Conservation (phyloP, 2,113 vertebrate genomes). For the Zosterops hypoxanthus region DNA sequence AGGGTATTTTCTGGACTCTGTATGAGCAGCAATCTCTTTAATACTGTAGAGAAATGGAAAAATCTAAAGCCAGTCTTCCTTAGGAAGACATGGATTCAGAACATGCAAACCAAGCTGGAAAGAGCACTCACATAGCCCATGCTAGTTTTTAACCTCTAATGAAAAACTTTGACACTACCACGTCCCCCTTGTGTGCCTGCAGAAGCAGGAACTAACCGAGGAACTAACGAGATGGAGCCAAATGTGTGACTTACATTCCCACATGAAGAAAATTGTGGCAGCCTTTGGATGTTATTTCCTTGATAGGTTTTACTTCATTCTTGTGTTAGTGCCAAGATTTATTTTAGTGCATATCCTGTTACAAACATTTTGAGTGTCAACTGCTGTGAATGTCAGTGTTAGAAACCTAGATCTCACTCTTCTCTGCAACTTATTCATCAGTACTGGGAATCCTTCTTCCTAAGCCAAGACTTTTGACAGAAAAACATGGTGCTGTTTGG, state of each 20-base stretch:
- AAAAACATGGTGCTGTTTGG: not conserved
- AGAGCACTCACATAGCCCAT: not conserved
- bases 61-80: not conserved
- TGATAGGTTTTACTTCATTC: not conserved
- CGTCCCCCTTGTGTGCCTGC: not conserved
- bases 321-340: not conserved
- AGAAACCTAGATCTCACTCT: not conserved
- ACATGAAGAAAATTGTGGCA: not conserved
- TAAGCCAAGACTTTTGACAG: not conserved
- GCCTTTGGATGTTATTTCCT: not conserved
- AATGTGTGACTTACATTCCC: not conserved
- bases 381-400: not conserved
- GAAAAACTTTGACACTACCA: not conserved
- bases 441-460: not conserved
- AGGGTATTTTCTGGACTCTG: not conserved
- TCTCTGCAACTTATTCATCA: not conserved
- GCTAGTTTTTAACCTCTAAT: not conserved
- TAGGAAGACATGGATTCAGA: not conserved
- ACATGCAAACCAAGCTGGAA: not conserved
- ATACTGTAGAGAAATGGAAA: not conserved
- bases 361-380: not conserved
- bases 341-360: not conserved
- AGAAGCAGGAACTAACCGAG: not conserved
- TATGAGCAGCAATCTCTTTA: not conserved
- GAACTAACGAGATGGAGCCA: accelerated